Base-by-base conservation (phyloP, 2,888 invertebrate genomes). In the Ptychoptera albimana region DNA sequence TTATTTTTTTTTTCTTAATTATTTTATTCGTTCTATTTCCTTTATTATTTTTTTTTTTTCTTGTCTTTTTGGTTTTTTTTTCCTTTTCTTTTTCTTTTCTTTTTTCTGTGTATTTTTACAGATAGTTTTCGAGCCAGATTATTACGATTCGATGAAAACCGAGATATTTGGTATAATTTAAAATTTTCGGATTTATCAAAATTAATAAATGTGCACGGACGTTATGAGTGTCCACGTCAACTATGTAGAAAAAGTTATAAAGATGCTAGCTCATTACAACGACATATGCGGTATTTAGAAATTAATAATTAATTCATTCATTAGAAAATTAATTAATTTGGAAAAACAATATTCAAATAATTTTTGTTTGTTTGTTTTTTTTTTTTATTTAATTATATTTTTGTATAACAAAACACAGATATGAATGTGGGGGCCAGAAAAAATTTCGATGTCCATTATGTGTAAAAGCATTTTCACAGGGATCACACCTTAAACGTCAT, bases 371-470 rank as follows among this genome's bases (percentile, higher is more conserved):
- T 47, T 36, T 37, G 34, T 47, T 45, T 16, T n/a, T 43, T 43
- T 43, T 43, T 37, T 43, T 30, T 16, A 31, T 36, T 40, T 23
- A 41, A 45, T 36, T 13, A 14, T 45, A 43, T 46, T 40, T 35
- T 39, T 39, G 39, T 34, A 13, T 23, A 39, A 12, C 14, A 9
- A 37, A 36, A 35, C 14, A 7, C 46, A 78, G 76, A 61, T 79
- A 79, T 61, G 82, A 82, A 64, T 82, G 82, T 62, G 72, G 75
- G 47, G 75, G 74, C 46, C 75, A 72, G 51, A 77, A 77, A 45
- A 75, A 75, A 64, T 82, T 80, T 59, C 65, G 63, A 48, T 82
- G 82, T 63, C 71, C 72, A 52, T 61, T 67, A 51, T 82, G 82
- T 60, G 70, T 68, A 47, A 73, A 73, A 60, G 70, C 68, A 55